Evolutionary conservation across 2,797 vertebrate species (phyloP).

Genomic region (Bovichtus variegatus): DNA sequence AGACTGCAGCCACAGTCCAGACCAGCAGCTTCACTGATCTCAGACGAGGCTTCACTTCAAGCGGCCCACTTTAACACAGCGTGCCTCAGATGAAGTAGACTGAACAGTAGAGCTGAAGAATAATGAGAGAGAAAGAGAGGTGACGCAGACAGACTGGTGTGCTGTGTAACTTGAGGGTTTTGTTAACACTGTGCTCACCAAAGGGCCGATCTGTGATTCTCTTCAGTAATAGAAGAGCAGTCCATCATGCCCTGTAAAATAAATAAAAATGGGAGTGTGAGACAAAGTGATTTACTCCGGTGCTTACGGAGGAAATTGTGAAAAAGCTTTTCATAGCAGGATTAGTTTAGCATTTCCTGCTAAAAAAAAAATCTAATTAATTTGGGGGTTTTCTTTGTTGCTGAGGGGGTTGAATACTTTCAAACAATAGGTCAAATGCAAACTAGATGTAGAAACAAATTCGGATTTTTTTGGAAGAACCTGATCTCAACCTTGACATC

Average conservation of each 20-base stretch:
- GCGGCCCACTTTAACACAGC: slow-evolving; percentile 7
- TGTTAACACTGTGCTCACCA: neutral
- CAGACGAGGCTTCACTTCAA: slow-evolving; percentile 19
- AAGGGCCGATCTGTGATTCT: slow-evolving; percentile 1
- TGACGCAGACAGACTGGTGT: slow-evolving; percentile 1
- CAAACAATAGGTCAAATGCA: neutral
- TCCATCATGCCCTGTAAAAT: neutral
- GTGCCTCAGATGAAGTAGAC: slow-evolving; percentile 11
- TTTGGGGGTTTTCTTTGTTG: neutral
- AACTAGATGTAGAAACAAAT: neutral
- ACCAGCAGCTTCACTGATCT: slow-evolving; percentile 20
- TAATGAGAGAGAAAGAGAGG: slow-evolving; percentile 11
- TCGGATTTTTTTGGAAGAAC: neutral
- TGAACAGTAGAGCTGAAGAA: neutral
- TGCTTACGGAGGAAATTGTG: neutral
- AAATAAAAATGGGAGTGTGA: neutral
- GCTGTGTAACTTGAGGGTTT: slow-evolving; percentile 6
- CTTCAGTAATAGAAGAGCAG: neutral
- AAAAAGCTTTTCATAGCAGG: neutral
- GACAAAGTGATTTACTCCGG: neutral
- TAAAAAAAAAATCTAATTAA: neutral
- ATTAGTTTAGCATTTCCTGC: neutral
- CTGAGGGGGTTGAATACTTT: neutral
- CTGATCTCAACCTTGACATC: neutral
- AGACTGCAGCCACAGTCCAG: neutral